Evolutionary conservation across 2,113 vertebrate genomes (phyloP), one percentile per base, ranked within the genome.

Genomic region (Chloroceryle aenea): DNA sequence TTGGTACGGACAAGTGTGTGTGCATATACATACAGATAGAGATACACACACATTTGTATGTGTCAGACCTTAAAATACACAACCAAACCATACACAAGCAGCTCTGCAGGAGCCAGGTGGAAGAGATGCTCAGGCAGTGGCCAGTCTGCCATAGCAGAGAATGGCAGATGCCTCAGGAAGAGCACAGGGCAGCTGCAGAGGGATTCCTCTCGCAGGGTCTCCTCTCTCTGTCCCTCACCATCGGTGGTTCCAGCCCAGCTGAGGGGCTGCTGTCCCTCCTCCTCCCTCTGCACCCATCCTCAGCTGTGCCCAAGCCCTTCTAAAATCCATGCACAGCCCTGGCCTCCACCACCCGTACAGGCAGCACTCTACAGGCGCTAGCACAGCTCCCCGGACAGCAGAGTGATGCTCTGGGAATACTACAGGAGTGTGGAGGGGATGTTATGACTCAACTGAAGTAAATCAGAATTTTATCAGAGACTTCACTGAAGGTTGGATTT

Each of bases 401-500:
- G 76, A 86, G 85, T 21, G 6, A 73, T 27, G 32, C n/a, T 18
- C 38, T 58, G 42, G 36, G 47, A 92, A 79, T 76, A 94, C 43
- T 0, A 2, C 12, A 58, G 56, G 38, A 71, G 55, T 93, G 92
- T 50, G 81, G 77, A 55, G 14, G 19, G 10, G 43, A 80, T 1
- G 7, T 40, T 85, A 63, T 30, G 74, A 89, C 36, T 86, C 52
- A 71, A 55, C 19, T 67, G 50, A 93, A 93, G 92, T 67, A 89
- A 89, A 93, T 56, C 68, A 88, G 34, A 89, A 84, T 85, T 96
- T 96, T 95, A 84, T 84, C 83, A 92, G 55, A 45, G 56, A 67
- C 77, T 89, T 90, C 66, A 89, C n/a, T 32, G 32, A 83, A 80
- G 72, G 67, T 84, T 90, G 23, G 18, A 73, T 92, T 83, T 83